Conservation (phyloP, 1,140 invertebrate species). For the Drosophila ironensis region DNA sequence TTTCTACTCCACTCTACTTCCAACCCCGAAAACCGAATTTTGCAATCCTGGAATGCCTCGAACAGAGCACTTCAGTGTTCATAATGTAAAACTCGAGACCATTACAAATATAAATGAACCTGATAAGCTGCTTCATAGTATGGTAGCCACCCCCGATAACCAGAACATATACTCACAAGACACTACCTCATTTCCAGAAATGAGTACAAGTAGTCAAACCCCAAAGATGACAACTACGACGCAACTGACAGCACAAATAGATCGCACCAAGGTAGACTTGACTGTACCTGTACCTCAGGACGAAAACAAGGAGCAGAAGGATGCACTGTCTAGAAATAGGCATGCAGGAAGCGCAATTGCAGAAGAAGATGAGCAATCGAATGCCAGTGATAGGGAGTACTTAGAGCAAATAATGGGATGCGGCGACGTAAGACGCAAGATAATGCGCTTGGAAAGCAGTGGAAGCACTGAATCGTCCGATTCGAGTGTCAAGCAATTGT, state of each 20-base stretch:
- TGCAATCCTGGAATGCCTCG: conserved; percentile 65
- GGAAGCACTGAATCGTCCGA: conserved; percentile 59
- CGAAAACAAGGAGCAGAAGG: conserved; percentile 3
- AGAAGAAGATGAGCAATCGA: conserved; percentile 8
- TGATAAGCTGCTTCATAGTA: conserved; percentile 78
- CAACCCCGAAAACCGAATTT: conserved; percentile 17
- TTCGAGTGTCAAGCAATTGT: conserved; percentile 11
- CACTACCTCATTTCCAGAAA: conserved; percentile 82
- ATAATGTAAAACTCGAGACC: conserved; percentile 74
- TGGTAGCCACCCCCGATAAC: conserved; percentile 56
- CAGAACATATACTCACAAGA: conserved; percentile 63
- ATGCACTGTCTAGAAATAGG: too few species aligned
- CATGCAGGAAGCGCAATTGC: too few species aligned
- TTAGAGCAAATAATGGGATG: conserved; percentile 72
- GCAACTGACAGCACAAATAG: conserved; percentile 49
- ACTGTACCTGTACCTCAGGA: background rate
- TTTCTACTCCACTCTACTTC: conserved; percentile 63
- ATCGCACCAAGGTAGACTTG: conserved; percentile 64
- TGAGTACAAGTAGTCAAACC: conserved; percentile 80
- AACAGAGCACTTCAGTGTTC: conserved; percentile 82
- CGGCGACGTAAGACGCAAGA: conserved; percentile 72
- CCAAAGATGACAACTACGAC: conserved; percentile 57
- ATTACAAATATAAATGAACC: conserved; percentile 78
- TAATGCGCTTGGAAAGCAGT: conserved; percentile 65
- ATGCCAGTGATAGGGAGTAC: conserved; percentile 66